Base-by-base conservation (phyloP, 2,888 invertebrate genomes). In the Pimpla rufipes region DNA sequence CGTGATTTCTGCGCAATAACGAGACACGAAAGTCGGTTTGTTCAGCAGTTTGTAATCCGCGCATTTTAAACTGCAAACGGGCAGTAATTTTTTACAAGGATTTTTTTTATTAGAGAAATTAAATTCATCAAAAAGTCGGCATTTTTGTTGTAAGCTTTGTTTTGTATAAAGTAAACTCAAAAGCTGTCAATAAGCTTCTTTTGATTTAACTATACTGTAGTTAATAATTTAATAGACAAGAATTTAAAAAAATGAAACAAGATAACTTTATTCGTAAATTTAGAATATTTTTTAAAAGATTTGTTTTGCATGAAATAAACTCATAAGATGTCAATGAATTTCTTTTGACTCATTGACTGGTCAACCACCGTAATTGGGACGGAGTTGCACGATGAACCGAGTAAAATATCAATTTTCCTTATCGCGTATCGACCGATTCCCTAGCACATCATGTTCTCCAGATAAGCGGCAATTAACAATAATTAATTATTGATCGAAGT, bases 401-500 rank as follows among this genome's bases (percentile, higher is more conserved):
- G 57, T 42, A 37, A 7, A 57, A 29, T 42, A 29, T 57, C 42
- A 40, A 57, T 71, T 71, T 57, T 45, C 62, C 40, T 64, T 64
- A 64, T 66, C 23, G 64, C 21, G 13, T 4, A 52, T 50, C 42
- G 37, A 37, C 68, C 18, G 21, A 21, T 16, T 11, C 23, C 10
- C 62, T 18, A n/a, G 10, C 10, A 16, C 45, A 45, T 16, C 16
- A 29, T 45, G 62, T 50, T 47, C 35, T 21, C 13, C 64, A 52
- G 16, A 75, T 52, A 64, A 75, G 37, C 64, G 64, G 21, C 21
- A 64, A 75, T 52, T 62, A 75, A 52, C 50, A 50, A n/a, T 64
- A 75, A 64, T 75, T 64, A 40, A 75, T 75, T 75, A 75, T 75
- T 37, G 64, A 35, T 64, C 64, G 37, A 62, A 45, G 23, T 75